A percentile compares a stretch with the other conserved stretches of the same genome.
Conservation (phyloP, 1,140 invertebrate species). For the Lepidurus arcticus region DNA sequence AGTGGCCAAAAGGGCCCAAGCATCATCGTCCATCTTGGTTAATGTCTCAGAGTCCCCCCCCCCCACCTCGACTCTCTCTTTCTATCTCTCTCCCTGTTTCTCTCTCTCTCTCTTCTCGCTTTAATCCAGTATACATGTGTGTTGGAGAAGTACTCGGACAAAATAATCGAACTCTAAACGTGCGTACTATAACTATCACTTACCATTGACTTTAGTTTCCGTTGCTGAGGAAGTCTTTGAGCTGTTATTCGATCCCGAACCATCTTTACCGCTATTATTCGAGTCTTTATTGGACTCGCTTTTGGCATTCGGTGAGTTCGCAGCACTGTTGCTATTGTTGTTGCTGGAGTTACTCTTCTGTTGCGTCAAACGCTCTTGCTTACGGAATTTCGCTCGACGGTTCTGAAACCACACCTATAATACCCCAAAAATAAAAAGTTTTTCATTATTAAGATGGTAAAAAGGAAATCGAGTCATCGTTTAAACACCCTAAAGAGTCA, state of each 20-base stretch:
- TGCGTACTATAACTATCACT: background rate
- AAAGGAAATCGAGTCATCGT: background rate
- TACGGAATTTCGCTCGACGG: slow-evolving; percentile 81
- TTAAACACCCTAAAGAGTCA: background rate
- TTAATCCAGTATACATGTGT: background rate
- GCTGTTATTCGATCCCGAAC: background rate
- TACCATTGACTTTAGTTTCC: background rate
- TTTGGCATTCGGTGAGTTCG: background rate
- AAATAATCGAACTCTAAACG: background rate
- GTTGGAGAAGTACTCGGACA: background rate
- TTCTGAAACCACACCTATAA: slow-evolving; percentile 93
- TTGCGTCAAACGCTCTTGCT: slow-evolving; percentile 78
- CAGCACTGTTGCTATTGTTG: background rate
- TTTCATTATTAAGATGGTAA: background rate
- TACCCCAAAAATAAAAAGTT: slow-evolving; percentile 35
- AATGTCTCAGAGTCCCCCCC: background rate
- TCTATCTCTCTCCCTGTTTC: background rate
- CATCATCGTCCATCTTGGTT: slow-evolving; percentile 21
- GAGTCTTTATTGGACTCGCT: background rate
- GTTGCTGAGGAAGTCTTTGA: background rate
- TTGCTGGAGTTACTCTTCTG: slow-evolving; percentile 52
- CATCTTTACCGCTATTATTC: background rate
- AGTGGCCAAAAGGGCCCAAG: slow-evolving; percentile 4
- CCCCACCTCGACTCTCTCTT: background rate
- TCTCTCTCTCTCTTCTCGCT: background rate